phyloP scores from a whole-genome alignment of 1,140 invertebrate genomes.

The Streblospio benedicti region DNA sequence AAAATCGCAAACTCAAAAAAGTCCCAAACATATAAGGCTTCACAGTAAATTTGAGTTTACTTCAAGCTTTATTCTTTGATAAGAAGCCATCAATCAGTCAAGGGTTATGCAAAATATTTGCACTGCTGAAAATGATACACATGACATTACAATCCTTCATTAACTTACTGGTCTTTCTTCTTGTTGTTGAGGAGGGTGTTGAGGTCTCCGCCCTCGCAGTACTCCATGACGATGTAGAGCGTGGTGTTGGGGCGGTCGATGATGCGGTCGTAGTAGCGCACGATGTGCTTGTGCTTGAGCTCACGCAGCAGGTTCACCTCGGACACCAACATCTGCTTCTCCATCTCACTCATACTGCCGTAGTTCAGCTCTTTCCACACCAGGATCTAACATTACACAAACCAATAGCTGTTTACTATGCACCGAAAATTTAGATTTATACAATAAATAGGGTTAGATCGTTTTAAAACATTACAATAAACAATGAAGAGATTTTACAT shows the following conservation, averaged over 20 bases:
- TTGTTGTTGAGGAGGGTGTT: conserved; percentile 31
- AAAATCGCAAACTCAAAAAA: no score
- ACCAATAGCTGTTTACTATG: not conserved
- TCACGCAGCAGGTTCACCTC: conserved; percentile 44
- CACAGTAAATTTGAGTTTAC: no score
- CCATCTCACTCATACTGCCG: conserved; percentile 40
- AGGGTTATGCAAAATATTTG: no score
- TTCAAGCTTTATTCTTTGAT: no score
- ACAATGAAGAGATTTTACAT: no score
- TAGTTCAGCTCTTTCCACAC: conserved; percentile 47
- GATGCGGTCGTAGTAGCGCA: conserved; percentile 44
- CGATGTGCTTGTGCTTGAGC: conserved; percentile 41
- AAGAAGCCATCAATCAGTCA: no score
- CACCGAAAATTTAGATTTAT: not conserved
- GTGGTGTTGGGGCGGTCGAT: conserved; percentile 36
- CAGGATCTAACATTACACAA: conserved; percentile 32
- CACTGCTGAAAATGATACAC: no score
- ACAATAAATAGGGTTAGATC: not conserved
- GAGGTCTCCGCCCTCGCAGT: conserved; percentile 43
- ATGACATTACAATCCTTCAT: no score
- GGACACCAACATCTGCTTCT: conserved; percentile 45
- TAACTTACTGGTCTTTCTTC: conserved; percentile 36
- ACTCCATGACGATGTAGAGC: conserved; percentile 46
- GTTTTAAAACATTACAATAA: no score
- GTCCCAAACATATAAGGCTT: no score